Base-by-base conservation (phyloP, 2,797 vertebrate species). In the Myotis vivesi region DNA sequence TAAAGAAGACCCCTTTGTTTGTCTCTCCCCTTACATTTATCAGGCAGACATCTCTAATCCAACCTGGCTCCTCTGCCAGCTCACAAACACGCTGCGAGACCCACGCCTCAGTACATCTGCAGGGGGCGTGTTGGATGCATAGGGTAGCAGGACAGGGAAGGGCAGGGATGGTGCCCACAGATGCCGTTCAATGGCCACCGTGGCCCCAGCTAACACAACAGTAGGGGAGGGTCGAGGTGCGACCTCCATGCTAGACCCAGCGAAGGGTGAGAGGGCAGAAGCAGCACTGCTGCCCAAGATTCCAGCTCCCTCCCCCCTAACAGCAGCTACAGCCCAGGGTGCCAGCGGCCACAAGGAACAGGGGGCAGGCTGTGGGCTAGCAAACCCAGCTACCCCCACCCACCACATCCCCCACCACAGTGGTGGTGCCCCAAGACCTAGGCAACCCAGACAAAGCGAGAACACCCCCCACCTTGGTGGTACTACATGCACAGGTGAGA, bases 171-270 rank as follows among this genome's bases (percentile, higher is more conserved):
- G 28, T 30, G 25, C 20, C 55, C 3, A 0, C 9, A 59, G 23
- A 17, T 3, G 1, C 36, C 19, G 6, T 7, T 1, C 28, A 41
- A 5, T 30, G 17, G 55, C 55, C 10, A 6, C 9, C 6, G 8
- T 20, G 77, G 36, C 77, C 77, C 76, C 25, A 28, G 8, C 9
- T 80, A 6, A 57, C 28, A 38, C 5, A 36, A 9, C 23, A 59
- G 15, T 17, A 12, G 77, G 6, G 36, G 55, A 30, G 55, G 8
- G 55, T 59, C 8, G 2, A 53, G 51, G 75, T 36, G 20, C 3
- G 4, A 20, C 20, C 46, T 77, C 75, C n/a, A 23, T n/a, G 33
- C 49, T 53, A 16, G 17, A 30, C 19, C 71, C 15, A 9, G 77
- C 8, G 11, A 53, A 59, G 77, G 36, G 38, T 8, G 19, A 20